Evolutionary conservation across 2,113 vertebrate species (phyloP).

Genomic region (Choloepus hoffmanni): DNA sequence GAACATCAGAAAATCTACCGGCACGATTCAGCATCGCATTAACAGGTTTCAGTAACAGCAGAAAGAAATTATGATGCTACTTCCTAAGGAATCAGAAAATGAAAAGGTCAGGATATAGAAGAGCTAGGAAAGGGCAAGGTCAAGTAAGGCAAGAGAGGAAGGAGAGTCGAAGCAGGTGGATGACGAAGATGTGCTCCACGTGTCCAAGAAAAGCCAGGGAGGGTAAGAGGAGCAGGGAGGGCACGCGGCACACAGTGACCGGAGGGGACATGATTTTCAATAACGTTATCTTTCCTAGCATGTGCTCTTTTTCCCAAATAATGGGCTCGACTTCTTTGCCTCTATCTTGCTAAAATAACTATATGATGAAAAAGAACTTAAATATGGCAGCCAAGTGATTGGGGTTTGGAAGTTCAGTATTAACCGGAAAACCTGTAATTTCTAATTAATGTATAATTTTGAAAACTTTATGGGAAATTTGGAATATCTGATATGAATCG

Average conservation of each 20-base stretch:
- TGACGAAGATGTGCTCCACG: rapidly evolving
- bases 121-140: not conserved
- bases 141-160: not conserved
- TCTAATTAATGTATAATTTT: too few species aligned
- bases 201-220: not conserved
- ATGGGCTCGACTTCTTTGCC: too few species aligned
- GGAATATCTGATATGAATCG: not conserved
- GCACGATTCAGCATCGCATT: not conserved
- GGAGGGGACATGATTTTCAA: not conserved
- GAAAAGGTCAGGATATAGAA: not conserved
- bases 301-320: not conserved
- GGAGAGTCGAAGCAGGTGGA: too few species aligned
- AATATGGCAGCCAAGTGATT: not conserved
- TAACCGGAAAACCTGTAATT: not conserved
- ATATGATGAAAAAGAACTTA: not conserved
- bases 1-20: not conserved
- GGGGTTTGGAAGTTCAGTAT: not conserved
- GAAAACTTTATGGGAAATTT: not conserved
- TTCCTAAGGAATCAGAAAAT: constrained; percentile 9
- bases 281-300: not conserved
- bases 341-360: not conserved
- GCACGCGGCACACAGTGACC: rapidly evolving
- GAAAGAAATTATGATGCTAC: not conserved
- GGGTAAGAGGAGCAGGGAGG: rapidly evolving
- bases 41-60: not conserved